Evolutionary conservation across 2,797 vertebrate genomes (phyloP), one percentile per base, ranked within the genome.

Genomic region (Myioborus melanocephalus): DNA sequence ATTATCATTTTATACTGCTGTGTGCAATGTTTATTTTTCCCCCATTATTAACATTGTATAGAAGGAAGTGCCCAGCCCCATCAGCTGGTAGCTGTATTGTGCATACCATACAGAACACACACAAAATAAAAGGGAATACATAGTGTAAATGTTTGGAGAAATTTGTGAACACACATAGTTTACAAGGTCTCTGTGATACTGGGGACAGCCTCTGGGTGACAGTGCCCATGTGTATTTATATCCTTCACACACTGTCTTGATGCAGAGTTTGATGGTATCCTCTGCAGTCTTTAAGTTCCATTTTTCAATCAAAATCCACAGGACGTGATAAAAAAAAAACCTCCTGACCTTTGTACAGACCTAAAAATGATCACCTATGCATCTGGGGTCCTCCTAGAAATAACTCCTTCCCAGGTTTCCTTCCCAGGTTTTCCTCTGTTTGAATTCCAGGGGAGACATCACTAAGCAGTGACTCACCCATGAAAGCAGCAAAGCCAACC

Each of bases 1-100:
- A 81, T 92, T 96, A 95, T 95, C 90, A 83, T 86, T 93, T 86
- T 59, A 92, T 85, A 75, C 89, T 88, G 89, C 91, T 92, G 57
- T 72, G 79, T 86, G 87, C 79, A 91, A 56, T 95, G 95, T 95
- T 93, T 97, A 95, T 94, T 94, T 95, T 89, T 78, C 57, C 69
- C 71, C 79, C 61, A 71, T 95, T 94, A 94, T 89, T 91, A 96
- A 75, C 61, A 87, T 93, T 96, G 72, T 96, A 94, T 95, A 83
- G 79, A 44, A 96, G 95, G 95, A 94, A 94, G 91, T 90, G 83
- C 82, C 94, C 91, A 83, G 65, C 91, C 92, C 83, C 44, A 87
- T 88, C 84, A 86, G 79, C 82, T 93, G 75, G 78, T 75, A 57
- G 65, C 52, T 93, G 71, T 8, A 85, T 81, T 93, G 84, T 94